phyloP scores from a whole-genome alignment of 2,888 invertebrate species.

The Apocheima hispidaria region DNA sequence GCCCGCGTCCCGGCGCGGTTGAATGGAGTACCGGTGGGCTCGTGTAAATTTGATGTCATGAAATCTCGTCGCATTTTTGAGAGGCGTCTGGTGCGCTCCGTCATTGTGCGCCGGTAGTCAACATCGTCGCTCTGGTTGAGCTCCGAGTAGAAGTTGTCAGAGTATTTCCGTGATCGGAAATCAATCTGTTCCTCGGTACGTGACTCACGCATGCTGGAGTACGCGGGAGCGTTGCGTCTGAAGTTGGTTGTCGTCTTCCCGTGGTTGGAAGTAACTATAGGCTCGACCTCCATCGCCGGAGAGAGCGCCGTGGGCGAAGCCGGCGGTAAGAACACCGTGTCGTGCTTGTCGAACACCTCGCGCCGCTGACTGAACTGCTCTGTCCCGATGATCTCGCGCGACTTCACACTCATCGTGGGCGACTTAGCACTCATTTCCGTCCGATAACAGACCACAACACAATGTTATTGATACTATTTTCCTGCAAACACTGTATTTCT shows the following conservation, averaged over 20 bases:
- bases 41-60: slow-evolving; percentile 78
- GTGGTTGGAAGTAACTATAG: slow-evolving; percentile 78
- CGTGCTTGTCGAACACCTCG: slow-evolving; percentile 82
- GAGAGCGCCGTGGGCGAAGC: slow-evolving; percentile 65
- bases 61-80: slow-evolving; percentile 79
- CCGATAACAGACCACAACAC: slow-evolving; percentile 84
- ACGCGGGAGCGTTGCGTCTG: slow-evolving; percentile 75
- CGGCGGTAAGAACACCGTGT: slow-evolving; percentile 79
- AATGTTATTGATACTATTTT: slow-evolving; percentile 83
- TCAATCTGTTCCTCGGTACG: slow-evolving; percentile 73
- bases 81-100: slow-evolving; percentile 75
- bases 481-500: slow-evolving; percentile 82
- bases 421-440: slow-evolving; percentile 83
- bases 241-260: slow-evolving; percentile 79
- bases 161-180: slow-evolving; percentile 78
- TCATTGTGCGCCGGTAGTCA: slow-evolving; percentile 77
- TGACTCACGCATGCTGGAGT: slow-evolving; percentile 81
- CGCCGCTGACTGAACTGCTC: slow-evolving; percentile 83
- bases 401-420: slow-evolving; percentile 80
- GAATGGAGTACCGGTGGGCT: slow-evolving; percentile 72
- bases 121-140: slow-evolving; percentile 78
- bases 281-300: slow-evolving; percentile 68
- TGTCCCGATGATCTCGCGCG: slow-evolving; percentile 81
- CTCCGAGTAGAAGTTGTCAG: slow-evolving; percentile 80
- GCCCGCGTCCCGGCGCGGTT: slow-evolving; percentile 71